A percentile compares a stretch with the other conserved stretches of the same genome.
These are phyloP conservation scores for Pseudorectes ferrugineus DNA, from an alignment of 2,113 vertebrate species.

Conservation along the genomic window DNA sequence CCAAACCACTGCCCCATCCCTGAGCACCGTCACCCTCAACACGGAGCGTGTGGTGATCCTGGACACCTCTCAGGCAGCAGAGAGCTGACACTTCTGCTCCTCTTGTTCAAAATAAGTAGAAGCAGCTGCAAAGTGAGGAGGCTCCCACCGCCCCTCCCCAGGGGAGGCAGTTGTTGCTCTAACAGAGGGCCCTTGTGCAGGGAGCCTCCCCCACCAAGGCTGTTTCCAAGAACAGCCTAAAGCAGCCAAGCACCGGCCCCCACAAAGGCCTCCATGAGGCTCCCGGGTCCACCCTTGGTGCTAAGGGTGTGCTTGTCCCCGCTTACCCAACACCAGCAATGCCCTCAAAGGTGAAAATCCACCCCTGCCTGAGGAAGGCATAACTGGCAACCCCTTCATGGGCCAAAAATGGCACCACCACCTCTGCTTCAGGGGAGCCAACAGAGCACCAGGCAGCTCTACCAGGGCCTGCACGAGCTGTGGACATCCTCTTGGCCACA, in stretches of 20 bases:
- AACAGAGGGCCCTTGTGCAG: conserved; percentile 30
- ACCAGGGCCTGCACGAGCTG: rapidly evolving
- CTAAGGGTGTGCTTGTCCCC: not conserved
- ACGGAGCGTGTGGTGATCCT: rapidly evolving
- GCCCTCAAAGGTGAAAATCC: not conserved
- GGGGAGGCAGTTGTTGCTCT: conserved; percentile 34
- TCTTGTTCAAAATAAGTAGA: not conserved
- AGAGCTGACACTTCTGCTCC: not conserved
- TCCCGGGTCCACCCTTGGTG: rapidly evolving
- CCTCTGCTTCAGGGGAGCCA: not conserved
- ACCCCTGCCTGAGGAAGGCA: not conserved
- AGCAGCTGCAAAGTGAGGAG: conserved; percentile 40
- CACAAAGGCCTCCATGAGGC: not conserved
- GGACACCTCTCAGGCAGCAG: not conserved
- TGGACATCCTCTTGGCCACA: rapidly evolving
- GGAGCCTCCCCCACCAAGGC: not conserved
- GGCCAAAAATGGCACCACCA: rapidly evolving
- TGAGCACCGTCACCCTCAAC: not conserved
- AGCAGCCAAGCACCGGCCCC: not conserved
- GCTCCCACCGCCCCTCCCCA: not conserved
- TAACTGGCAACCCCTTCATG: rapidly evolving
- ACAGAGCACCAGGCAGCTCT: not conserved
- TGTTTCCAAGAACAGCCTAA: not conserved
- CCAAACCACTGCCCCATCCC: not conserved
- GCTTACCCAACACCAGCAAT: not conserved